Conservation (phyloP, 2,113 vertebrate genomes). For the Osmerus eperlanus region DNA sequence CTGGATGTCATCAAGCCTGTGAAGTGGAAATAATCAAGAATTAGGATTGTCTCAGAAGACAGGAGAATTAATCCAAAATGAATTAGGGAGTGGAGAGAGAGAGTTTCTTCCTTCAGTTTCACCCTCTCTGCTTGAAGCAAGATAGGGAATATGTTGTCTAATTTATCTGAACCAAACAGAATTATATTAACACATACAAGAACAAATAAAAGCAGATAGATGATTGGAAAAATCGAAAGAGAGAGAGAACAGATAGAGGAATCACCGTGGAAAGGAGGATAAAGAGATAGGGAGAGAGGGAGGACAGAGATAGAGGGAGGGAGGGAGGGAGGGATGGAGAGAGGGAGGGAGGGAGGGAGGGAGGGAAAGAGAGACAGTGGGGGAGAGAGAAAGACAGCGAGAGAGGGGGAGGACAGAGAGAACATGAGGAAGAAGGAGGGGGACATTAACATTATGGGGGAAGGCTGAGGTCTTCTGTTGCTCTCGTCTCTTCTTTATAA, state of each 20-base stretch:
- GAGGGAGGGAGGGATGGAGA: slow-evolving; percentile 48
- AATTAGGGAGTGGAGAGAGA: slow-evolving; percentile 57
- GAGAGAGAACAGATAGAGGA: neutral
- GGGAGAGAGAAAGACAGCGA: too few species aligned
- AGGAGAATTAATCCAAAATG: slow-evolving; percentile 75
- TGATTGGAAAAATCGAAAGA: slow-evolving; percentile 1
- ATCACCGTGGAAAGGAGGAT: neutral
- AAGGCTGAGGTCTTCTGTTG: slow-evolving; percentile 59
- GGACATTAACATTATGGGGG: slow-evolving; percentile 37
- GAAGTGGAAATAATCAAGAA: slow-evolving; percentile 77
- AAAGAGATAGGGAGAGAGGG: slow-evolving; percentile 34
- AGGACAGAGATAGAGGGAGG: slow-evolving; percentile 34
- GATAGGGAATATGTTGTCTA: slow-evolving; percentile 59
- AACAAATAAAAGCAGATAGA: slow-evolving; percentile 8
- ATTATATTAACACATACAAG: slow-evolving; percentile 63
- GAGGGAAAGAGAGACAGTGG: neutral
- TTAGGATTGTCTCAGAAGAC: slow-evolving; percentile 76
- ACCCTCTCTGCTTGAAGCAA: slow-evolving; percentile 58
- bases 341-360: slow-evolving; percentile 41
- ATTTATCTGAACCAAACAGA: slow-evolving; percentile 57
- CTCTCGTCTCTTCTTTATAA: slow-evolving; percentile 61
- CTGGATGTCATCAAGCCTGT: slow-evolving; percentile 70
- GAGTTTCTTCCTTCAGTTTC: slow-evolving; percentile 50
- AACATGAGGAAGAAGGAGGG: slow-evolving; percentile 14
- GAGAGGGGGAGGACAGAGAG: slow-evolving; percentile 31